These are phyloP conservation scores for Zeugodacus cucurbitae DNA, from an alignment of 1,140 invertebrate species.

Conservation along the genomic window DNA sequence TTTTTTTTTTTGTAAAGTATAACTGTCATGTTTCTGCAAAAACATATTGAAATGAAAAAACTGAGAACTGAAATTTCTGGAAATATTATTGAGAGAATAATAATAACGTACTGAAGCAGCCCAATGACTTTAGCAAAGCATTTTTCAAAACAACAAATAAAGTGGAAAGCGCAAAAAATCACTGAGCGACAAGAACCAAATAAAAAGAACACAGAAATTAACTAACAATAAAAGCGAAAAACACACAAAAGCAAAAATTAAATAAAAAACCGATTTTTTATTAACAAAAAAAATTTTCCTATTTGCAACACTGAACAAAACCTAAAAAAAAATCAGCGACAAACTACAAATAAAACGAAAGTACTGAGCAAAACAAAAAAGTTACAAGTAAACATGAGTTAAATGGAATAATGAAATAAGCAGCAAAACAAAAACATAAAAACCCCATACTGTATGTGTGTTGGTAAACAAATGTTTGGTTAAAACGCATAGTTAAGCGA, in stretches of 20 bases:
- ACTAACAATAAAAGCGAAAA: neutral
- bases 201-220: neutral
- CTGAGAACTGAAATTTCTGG: neutral
- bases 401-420: too few species aligned
- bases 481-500: neutral
- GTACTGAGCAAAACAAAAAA: neutral
- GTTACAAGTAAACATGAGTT: neutral
- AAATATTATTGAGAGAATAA: neutral
- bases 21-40: neutral
- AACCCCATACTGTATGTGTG: neutral
- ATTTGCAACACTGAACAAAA: slow-evolving; percentile 35
- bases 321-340: slow-evolving; percentile 33
- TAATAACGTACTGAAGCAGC: neutral
- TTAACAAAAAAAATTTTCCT: neutral
- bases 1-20: neutral
- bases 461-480: neutral
- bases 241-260: neutral
- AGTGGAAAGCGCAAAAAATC: neutral
- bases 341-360: neutral
- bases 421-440: neutral
- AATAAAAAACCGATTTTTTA: neutral
- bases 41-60: neutral
- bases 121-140: slow-evolving; percentile 17
- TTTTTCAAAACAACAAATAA: slow-evolving; percentile 1
- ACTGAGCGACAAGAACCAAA: neutral